Conservation (phyloP, 2,888 invertebrate genomes). For the Nemotelus nigrinus region DNA sequence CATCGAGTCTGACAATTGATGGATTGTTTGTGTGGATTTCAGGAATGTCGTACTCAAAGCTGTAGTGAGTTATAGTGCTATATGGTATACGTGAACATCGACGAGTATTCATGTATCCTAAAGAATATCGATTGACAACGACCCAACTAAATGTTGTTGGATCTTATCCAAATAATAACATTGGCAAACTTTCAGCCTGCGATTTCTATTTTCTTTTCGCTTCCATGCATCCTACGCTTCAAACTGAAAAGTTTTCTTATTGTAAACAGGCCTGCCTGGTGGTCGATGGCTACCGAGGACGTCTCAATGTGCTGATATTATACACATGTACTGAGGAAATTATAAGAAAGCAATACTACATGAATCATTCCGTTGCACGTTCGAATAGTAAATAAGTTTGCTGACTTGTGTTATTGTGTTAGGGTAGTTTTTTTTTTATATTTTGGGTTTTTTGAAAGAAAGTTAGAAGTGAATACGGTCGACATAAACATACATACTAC, state of each 20-base stretch:
- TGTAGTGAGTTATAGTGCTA: no score
- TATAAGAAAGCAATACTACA: no score
- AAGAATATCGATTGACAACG: conserved; percentile 8
- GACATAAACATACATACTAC: no score
- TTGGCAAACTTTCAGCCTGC: conserved; percentile 7
- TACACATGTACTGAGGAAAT: not conserved
- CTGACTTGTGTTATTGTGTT: no score
- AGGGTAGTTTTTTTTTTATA: no score
- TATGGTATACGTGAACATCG: no score
- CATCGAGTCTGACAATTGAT: conserved; percentile 5
- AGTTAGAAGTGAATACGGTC: no score
- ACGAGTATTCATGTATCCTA: not conserved
- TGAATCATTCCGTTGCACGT: no score
- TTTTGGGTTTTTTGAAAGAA: no score
- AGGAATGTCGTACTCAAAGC: conserved; percentile 9
- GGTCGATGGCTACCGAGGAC: not conserved
- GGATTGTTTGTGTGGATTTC: conserved; percentile 34
- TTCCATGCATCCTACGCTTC: no score
- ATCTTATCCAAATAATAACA: not conserved
- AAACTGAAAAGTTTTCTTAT: conserved; percentile 23
- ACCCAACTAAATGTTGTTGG: not conserved
- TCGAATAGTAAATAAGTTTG: no score
- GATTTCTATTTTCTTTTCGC: no score
- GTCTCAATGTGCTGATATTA: not conserved
- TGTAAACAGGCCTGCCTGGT: not conserved